A percentile compares a stretch with the other conserved stretches of the same genome.
These are phyloP conservation scores for Brachylomia viminalis DNA, from an alignment of 2,888 invertebrate genomes.

Conservation along the genomic window DNA sequence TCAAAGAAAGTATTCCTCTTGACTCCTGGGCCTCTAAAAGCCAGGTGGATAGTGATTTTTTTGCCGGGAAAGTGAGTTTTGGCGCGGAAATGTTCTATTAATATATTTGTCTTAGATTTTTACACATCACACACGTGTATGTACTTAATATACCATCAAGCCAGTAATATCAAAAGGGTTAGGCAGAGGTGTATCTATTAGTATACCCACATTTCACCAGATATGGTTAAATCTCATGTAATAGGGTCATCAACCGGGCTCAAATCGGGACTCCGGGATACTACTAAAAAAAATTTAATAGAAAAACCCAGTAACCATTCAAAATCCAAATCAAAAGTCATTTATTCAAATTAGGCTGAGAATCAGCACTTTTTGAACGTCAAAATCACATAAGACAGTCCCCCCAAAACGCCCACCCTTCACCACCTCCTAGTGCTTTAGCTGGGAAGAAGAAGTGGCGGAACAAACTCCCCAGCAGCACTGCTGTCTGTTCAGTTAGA, in stretches of 20 bases:
- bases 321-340: too few species aligned
- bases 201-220: neutral
- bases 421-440: too few species aligned
- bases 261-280: neutral
- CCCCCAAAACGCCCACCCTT: too few species aligned
- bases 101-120: neutral
- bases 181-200: neutral
- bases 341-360: too few species aligned
- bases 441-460: too few species aligned
- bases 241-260: neutral
- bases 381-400: too few species aligned
- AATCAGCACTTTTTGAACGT: too few species aligned
- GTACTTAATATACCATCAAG: too few species aligned
- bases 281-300: neutral
- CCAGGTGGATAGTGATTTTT: slow-evolving; percentile 57
- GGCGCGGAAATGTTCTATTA: neutral
- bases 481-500: too few species aligned
- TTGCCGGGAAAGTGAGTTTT: neutral
- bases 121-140: neutral
- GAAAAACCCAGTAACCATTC: too few species aligned
- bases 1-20: slow-evolving; percentile 78
- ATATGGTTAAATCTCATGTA: neutral
- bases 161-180: neutral
- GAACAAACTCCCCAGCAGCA: too few species aligned
- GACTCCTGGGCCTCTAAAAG: slow-evolving; percentile 61